These are phyloP conservation scores for Machaerirhynchus nigripectus DNA, from an alignment of 2,113 vertebrate species.

Conservation along the genomic window DNA sequence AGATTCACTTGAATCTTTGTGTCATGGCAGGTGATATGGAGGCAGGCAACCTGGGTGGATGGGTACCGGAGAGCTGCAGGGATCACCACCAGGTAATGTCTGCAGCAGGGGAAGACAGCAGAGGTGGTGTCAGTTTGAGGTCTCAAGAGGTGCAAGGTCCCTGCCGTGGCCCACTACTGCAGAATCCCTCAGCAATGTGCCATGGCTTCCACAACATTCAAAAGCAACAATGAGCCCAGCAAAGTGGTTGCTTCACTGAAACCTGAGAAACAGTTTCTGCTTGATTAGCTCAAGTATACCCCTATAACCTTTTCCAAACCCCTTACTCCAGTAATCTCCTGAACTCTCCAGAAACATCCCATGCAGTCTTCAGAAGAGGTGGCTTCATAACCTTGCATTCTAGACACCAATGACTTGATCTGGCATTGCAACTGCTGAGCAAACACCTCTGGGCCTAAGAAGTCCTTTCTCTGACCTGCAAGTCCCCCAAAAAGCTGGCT, in stretches of 20 bases:
- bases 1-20: slow-evolving; percentile 22
- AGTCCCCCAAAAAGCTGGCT: neutral
- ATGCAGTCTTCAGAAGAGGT: neutral
- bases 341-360: neutral
- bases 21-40: slow-evolving; percentile 42
- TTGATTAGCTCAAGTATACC: neutral
- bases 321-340: neutral
- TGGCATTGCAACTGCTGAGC: neutral
- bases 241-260: neutral
- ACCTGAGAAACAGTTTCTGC: neutral
- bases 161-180: neutral
- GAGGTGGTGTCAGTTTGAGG: neutral
- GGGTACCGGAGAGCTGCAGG: slow-evolving; percentile 40
- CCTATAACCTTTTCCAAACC: neutral
- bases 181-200: neutral
- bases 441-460: neutral
- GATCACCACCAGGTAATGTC: slow-evolving; percentile 48
- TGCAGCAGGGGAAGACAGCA: neutral
- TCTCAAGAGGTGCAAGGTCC: neutral
- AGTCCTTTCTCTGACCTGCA: neutral
- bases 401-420: neutral
- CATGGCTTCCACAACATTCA: neutral
- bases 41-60: slow-evolving; percentile 38
- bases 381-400: neutral
- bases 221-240: neutral